Percentiles rank a stretch among this genome's conserved stretches.
These are phyloP conservation scores for Glossophaga mutica DNA, from an alignment of 2,797 vertebrate species.

Conservation along the genomic window DNA sequence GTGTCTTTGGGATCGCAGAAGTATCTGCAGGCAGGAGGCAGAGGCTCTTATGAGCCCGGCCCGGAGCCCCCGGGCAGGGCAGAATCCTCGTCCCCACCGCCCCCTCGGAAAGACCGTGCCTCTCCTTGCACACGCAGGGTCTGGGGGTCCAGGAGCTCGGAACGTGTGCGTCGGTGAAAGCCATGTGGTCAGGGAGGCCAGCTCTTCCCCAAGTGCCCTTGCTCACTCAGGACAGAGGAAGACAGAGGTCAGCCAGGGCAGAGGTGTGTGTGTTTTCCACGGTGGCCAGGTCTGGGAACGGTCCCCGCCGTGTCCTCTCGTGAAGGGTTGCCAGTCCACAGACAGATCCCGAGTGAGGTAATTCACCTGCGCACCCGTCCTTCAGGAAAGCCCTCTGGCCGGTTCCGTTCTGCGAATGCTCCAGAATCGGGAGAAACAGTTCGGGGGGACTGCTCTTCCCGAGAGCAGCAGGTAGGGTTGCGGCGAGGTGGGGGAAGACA, in stretches of 20 bases:
- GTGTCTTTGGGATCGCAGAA: background rate
- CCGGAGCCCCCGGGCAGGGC: accelerated
- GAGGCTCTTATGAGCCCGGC: background rate
- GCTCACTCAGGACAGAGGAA: background rate
- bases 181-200: background rate
- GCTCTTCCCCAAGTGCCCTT: background rate
- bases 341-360: background rate
- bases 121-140: background rate
- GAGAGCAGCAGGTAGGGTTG: background rate
- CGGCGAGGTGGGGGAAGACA: background rate
- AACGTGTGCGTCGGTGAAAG: background rate
- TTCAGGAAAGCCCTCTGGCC: too few species aligned
- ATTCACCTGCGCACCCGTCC: background rate
- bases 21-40: background rate
- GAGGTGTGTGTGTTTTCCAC: background rate
- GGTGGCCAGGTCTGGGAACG: background rate
- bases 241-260: background rate
- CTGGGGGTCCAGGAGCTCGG: background rate
- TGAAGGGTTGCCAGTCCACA: background rate
- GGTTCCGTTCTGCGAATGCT: background rate
- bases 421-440: background rate
- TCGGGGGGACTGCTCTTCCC: background rate
- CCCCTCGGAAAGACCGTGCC: background rate
- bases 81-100: background rate
- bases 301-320: background rate